Base-by-base conservation (phyloP, 1,140 invertebrate species). In the Aphis craccivora region DNA sequence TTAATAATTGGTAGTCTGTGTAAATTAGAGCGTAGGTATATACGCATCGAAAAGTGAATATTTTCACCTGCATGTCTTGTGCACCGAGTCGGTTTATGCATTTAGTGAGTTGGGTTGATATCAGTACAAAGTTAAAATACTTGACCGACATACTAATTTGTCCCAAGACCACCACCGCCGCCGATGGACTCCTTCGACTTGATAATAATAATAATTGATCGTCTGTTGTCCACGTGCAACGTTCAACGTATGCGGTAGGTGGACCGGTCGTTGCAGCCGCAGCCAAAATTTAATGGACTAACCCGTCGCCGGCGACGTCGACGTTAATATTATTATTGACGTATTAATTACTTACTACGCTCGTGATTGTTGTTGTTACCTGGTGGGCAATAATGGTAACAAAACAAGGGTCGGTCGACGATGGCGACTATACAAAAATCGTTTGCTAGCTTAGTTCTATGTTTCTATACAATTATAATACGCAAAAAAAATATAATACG, bases 311-410 rank as follows among this genome's bases (percentile, higher is more conserved):
- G 11, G 20, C 22, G 22, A 53, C 53, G 86, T 22, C 22, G 35
- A 90, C 53, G 53, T 25, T 60, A 90, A 55, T 60, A 90, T 90
- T 90, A 90, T 60, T 60, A 90, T 60, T 90, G 88, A 90, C 88
- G 88, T 90, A 60, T 60, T 90, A 90, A 90, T 90, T 90, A 55
- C 25, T 25, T 8, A 5, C 60, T 76, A 76, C 30, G 60, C 30
- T n/a, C 30, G n/a, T n/a, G 30, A 18, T 55, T 37, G 35, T 55
- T 35, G 88, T 40, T 55, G 87, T 88, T 88, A 48, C n/a, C n/a
- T 18, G 18, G 51, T 30, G 22, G 23, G 14, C 35, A 60, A 37
- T 6, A n/a, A 87, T 30, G n/a, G n/a, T 35, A 87, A 40, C 22
- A 83, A 87, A 45, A 48, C 43, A n/a, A 48, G 84, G 43, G 84